Evolutionary conservation across 2,888 invertebrate genomes (phyloP).

Genomic region (Cynaeus angustus): DNA sequence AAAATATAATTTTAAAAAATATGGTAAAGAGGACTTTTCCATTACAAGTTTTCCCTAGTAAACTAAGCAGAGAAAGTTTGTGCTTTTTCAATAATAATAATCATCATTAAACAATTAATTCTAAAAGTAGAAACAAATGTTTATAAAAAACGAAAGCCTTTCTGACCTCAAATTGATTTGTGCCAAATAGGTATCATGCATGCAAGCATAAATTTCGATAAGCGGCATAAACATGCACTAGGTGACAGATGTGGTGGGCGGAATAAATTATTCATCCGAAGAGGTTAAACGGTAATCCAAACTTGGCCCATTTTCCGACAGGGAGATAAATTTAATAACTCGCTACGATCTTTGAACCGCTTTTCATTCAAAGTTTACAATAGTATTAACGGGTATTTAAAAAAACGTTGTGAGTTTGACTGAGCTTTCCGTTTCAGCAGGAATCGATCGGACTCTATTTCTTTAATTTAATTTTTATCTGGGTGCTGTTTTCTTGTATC

Average conservation of each 20-base stretch:
- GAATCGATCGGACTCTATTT: no score
- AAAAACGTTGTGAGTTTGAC: no score
- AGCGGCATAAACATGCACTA: constrained; percentile 27
- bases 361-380: constrained; percentile 19
- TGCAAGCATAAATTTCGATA: constrained; percentile 7
- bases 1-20: no score
- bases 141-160: no score
- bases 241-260: constrained; percentile 27
- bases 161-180: constrained; percentile 1
- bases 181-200: not conserved
- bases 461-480: no score
- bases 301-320: constrained; percentile 25
- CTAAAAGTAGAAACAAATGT: no score
- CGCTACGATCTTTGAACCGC: constrained; percentile 26
- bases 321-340: constrained; percentile 29
- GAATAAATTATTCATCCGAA: constrained; percentile 31
- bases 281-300: constrained; percentile 28
- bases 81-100: no score
- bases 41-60: no score
- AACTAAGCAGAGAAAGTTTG: no score
- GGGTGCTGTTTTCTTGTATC: not conserved
- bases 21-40: no score
- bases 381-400: constrained; percentile 9
- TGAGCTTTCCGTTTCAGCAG: not conserved
- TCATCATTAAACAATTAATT: no score